Conservation (phyloP, 2,113 vertebrate species). For the Hystrix cristata region DNA sequence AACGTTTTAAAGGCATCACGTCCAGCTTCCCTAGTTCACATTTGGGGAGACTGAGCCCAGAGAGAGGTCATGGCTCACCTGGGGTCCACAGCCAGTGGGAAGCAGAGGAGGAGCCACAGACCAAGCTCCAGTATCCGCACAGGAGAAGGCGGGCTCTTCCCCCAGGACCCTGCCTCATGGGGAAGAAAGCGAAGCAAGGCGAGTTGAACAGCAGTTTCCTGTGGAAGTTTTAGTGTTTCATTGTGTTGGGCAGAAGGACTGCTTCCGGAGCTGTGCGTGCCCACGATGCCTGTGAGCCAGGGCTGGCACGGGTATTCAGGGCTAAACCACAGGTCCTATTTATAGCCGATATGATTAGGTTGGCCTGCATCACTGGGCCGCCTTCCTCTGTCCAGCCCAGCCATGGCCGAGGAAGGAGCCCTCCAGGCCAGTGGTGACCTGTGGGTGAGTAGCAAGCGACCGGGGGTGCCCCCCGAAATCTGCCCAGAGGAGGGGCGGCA, state of each 20-base stretch:
- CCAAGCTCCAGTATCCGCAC: not conserved
- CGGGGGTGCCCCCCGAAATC: not conserved
- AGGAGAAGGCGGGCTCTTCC: not conserved
- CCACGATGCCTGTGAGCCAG: not conserved
- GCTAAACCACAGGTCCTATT: conserved; percentile 62
- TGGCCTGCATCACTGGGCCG: not conserved
- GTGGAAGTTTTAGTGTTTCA: conserved; percentile 3
- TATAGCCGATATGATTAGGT: conserved; percentile 53
- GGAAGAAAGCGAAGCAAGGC: not conserved
- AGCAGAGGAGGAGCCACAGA: not conserved
- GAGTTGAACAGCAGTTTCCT: not conserved
- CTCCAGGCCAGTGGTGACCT: not conserved
- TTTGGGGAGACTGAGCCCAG: conserved; percentile 12
- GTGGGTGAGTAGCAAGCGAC: conserved; percentile 11
- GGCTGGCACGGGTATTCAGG: conserved; percentile 42
- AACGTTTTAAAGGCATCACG: not conserved
- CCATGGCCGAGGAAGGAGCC: not conserved
- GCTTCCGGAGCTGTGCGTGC: not conserved
- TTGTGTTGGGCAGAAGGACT: not conserved
- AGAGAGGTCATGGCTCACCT: not conserved
- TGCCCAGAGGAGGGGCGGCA: not conserved
- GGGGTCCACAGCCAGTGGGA: not conserved
- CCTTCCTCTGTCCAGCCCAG: not conserved
- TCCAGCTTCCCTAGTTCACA: not conserved
- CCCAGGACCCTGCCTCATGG: not conserved